Evolutionary conservation across 1,140 invertebrate genomes (phyloP).

Genomic region (Conus ventricosus): DNA sequence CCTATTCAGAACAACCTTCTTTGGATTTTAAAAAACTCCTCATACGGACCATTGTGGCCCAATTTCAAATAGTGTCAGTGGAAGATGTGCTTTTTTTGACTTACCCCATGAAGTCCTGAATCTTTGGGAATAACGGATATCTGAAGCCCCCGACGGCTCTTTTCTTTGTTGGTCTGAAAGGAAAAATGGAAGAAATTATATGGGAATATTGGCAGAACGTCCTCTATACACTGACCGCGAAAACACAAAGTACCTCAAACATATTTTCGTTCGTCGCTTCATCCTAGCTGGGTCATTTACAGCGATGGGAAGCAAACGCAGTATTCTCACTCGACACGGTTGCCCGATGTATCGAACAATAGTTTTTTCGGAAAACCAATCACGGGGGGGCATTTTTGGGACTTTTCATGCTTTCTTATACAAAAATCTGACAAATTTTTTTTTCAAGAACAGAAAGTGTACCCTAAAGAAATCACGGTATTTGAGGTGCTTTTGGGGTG

Average conservation of each 20-base stretch:
- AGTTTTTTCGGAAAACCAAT: background rate
- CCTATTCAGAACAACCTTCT: background rate
- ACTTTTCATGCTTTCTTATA: background rate
- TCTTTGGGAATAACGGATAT: background rate
- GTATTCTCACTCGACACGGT: background rate
- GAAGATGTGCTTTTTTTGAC: constrained; percentile 5
- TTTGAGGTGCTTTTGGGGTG: background rate
- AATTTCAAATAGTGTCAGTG: background rate
- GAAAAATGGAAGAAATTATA: background rate
- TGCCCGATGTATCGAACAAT: background rate
- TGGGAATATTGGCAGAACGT: background rate
- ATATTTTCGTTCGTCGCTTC: background rate
- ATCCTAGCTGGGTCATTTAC: background rate
- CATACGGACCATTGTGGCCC: background rate
- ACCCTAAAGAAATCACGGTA: background rate
- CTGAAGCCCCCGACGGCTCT: background rate
- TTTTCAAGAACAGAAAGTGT: background rate
- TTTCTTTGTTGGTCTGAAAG: background rate
- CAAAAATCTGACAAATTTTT: background rate
- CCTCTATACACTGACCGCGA: too few relatives aligned
- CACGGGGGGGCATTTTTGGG: background rate
- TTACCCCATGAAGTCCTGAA: background rate
- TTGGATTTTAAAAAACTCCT: constrained; percentile 12
- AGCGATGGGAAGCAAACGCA: background rate
- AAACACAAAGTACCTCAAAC: background rate